Percentiles rank a stretch among this genome's conserved stretches.
phyloP scores from a whole-genome alignment of 2,113 vertebrate species.

The Archocentrus centrarchus region DNA sequence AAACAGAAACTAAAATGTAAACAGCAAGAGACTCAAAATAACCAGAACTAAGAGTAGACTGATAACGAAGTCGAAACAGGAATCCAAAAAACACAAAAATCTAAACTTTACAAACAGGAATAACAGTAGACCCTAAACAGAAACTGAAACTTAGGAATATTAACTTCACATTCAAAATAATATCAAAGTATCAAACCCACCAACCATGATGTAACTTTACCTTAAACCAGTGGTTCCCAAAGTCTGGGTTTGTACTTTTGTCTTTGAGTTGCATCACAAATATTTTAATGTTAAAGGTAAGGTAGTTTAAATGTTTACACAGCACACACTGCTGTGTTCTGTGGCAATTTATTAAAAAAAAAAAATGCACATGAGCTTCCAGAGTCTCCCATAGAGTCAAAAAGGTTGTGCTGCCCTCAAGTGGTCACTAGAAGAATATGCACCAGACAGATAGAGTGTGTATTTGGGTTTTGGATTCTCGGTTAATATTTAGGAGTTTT shows the following conservation, averaged over 20 bases:
- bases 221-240: background rate
- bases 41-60: background rate
- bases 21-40: background rate
- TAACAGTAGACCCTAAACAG: rapidly evolving
- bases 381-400: background rate
- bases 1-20: background rate
- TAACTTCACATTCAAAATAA: background rate
- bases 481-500: no score
- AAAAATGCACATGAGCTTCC: background rate
- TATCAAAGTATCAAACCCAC: background rate
- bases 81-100: background rate
- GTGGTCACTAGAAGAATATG: background rate
- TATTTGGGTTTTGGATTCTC: no score
- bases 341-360: background rate
- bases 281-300: rapidly evolving
- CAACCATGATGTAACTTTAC: background rate
- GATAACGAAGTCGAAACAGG: background rate
- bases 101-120: background rate
- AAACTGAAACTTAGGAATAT: background rate
- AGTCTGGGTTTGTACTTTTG: background rate
- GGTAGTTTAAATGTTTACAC: background rate
- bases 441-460: background rate
- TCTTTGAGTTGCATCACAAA: no score
- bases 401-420: background rate
- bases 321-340: background rate